Conservation (phyloP, 2,888 invertebrate species). For the Apamea sordens region DNA sequence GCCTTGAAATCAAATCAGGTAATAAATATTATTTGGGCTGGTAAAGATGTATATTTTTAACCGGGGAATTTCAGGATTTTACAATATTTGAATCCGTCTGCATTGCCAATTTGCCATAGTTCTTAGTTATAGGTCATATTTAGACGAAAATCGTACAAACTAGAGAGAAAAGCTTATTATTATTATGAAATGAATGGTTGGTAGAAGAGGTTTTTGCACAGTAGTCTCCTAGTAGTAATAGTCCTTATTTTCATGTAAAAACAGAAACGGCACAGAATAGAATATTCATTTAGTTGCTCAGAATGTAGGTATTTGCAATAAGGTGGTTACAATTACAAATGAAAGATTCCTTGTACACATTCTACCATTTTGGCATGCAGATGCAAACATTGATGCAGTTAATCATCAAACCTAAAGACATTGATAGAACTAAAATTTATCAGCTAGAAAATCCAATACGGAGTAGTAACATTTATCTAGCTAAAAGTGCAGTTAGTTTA, state of each 20-base stretch:
- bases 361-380: too few species aligned
- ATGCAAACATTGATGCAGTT: too few species aligned
- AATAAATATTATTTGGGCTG: conserved; percentile 17
- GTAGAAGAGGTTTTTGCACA: neutral
- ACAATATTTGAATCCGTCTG: neutral
- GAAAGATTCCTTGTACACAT: too few species aligned
- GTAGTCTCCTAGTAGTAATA: neutral
- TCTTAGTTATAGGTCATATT: neutral
- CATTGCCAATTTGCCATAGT: neutral
- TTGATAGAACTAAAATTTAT: too few species aligned
- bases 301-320: too few species aligned
- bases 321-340: too few species aligned
- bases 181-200: neutral
- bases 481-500: too few species aligned
- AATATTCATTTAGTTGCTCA: too few species aligned
- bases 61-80: conserved; percentile 32
- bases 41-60: neutral
- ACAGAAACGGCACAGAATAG: neutral
- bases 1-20: conserved; percentile 7
- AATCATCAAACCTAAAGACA: too few species aligned
- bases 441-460: too few species aligned
- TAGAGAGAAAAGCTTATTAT: neutral
- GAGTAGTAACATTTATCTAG: too few species aligned
- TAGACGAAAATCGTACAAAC: neutral
- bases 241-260: neutral